These are phyloP conservation scores for Acrocyrtus sp. DNA, from an alignment of 2,888 invertebrate genomes.

Conservation along the genomic window DNA sequence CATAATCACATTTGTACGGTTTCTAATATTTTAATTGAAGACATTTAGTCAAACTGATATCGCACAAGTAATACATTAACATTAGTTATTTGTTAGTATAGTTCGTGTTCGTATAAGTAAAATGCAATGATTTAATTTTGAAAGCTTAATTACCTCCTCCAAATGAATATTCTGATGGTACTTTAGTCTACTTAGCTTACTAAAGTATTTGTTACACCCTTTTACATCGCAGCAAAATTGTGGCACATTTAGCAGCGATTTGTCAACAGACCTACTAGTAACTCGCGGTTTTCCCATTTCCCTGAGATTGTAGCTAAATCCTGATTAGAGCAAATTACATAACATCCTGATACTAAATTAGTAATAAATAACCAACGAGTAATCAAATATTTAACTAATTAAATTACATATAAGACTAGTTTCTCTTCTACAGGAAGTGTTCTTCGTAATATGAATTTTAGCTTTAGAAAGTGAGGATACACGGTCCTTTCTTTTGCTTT, in stretches of 20 bases:
- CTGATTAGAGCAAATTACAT: too few species aligned
- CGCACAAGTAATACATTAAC: neutral
- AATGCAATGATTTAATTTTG: too few species aligned
- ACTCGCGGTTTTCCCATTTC: slow-evolving; percentile 23
- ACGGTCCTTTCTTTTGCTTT: too few species aligned
- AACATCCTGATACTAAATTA: neutral
- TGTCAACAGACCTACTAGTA: neutral
- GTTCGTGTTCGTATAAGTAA: slow-evolving; percentile 1
- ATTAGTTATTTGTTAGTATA: neutral
- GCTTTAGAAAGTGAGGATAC: too few species aligned
- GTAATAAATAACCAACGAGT: too few species aligned
- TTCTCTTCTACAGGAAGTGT: neutral
- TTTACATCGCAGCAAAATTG: slow-evolving; percentile 42
- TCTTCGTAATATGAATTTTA: too few species aligned
- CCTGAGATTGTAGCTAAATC: too few species aligned
- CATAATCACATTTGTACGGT: slow-evolving; percentile 52
- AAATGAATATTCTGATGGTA: slow-evolving; percentile 50
- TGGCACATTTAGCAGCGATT: slow-evolving; percentile 10
- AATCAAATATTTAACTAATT: neutral
- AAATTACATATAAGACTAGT: neutral
- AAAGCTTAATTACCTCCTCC: slow-evolving; percentile 46
- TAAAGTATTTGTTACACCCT: slow-evolving; percentile 47
- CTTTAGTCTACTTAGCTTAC: slow-evolving; percentile 36
- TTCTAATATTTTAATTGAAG: slow-evolving; percentile 36
- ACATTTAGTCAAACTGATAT: neutral